These are phyloP conservation scores for Tragelaphus strepsiceros DNA, from an alignment of 2,113 vertebrate genomes.

Conservation along the genomic window DNA sequence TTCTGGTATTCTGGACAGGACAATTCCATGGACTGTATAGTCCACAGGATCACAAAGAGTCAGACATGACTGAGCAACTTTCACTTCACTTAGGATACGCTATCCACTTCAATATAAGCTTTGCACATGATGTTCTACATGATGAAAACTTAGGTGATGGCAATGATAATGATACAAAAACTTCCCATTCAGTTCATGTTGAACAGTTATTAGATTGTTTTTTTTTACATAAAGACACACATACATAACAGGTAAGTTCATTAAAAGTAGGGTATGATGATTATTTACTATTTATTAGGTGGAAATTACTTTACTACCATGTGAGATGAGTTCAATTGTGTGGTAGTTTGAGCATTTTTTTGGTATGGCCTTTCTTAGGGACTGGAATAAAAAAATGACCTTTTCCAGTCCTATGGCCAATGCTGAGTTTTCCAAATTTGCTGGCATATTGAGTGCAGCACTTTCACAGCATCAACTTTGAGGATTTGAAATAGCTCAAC, in stretches of 20 bases:
- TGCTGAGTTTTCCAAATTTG: not conserved
- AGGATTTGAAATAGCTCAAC: not conserved
- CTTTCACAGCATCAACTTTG: not conserved
- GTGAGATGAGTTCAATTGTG: not conserved
- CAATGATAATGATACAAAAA: not conserved
- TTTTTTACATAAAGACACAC: not conserved
- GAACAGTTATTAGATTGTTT: not conserved
- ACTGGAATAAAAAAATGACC: not conserved
- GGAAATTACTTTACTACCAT: not conserved
- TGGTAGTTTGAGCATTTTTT: not conserved
- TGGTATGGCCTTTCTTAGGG: not conserved
- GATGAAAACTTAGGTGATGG: not conserved
- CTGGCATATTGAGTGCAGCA: not conserved
- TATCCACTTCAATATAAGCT: not conserved
- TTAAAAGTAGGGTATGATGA: not conserved
- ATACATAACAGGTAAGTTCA: not conserved
- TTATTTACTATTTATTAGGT: not conserved
- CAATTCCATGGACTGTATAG: not conserved
- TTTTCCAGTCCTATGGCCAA: not conserved
- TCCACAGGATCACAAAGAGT: not conserved
- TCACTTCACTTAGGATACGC: not conserved
- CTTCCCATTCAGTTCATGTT: not conserved
- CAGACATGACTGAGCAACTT: not conserved
- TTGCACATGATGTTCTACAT: not conserved
- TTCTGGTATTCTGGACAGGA: not conserved